Base-by-base conservation (phyloP, 2,797 vertebrate genomes). In the Podargus strigoides region DNA sequence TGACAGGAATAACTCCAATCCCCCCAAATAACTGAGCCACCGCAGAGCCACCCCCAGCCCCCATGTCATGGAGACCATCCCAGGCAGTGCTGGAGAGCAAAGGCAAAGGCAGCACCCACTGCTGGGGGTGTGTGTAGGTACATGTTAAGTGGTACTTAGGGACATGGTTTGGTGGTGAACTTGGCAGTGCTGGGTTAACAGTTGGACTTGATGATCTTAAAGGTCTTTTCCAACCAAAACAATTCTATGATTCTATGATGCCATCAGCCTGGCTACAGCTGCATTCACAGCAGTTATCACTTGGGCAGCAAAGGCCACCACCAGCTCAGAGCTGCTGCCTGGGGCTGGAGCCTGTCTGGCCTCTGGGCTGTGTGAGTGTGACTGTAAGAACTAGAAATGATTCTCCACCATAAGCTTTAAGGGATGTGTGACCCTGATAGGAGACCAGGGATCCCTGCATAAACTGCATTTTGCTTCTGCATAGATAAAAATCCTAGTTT, bases 51-150 rank as follows among this genome's bases (percentile, higher is more conserved):
- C 20, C 14, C n/a, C 6, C 52, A 42, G 41, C 8, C 41, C 44
- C 15, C 11, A 7, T 1, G 0, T 28, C 50, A 44, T 59, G 20
- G 34, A 64, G 16, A 39, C 39, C 30, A 42, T 34, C 34, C 46
- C 14, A 18, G 52, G 52, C 32, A 49, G 41, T 0, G 6, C 27
- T 39, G 91, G 44, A 32, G 46, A 64, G 34, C 26, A n/a, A 56
- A 34, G 32, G 47, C 36, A 27, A 49, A 34, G 41, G 66, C 58
- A 32, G 66, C 44, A 73, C n/a, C 23, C 1, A 1, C 23, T 13
- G 32, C 14, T 41, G 49, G 14, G 17, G 17, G 7, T 28, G 17
- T 2, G 12, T 0, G 0, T 58, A 58, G 27, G 37, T 12, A 7
- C n/a, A n/a, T n/a, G n/a, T n/a, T n/a, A n/a, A n/a, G n/a, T n/a